Evolutionary conservation across 1,140 invertebrate species (phyloP), one percentile per base, ranked within the genome.

Genomic region (Apis dorsata): DNA sequence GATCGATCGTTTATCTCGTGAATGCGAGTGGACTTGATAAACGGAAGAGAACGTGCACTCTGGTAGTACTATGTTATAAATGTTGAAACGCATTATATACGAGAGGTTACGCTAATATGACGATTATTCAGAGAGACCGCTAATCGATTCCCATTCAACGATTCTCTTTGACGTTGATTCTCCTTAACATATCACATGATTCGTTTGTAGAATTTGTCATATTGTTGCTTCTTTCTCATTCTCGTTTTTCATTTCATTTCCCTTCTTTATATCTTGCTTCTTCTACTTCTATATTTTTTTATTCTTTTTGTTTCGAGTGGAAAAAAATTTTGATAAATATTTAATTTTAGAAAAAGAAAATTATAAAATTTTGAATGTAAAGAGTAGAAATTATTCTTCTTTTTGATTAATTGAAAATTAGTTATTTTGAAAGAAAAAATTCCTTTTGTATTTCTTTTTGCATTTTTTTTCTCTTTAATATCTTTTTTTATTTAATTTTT

Each of bases 1-100:
- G 66, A 70, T 59, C 66, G 66, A 79, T 79, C 77, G 77, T 60
- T 79, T 79, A 73, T 53, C 57, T 53, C 57, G 79, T n/a, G 83
- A 77, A 81, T 79, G 66, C 55, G 57, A 57, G 1, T 13, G 19
- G 57, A 79, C 55, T 79, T 17, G 49, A 71, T 34, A 81, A 81
- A 74, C 21, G 15, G 28, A 53, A 28, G 24, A 28, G 55, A 34
- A 57, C 51, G n/a, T 13, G 53, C 55, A 17, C 49, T 19, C 28
- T 28, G 24, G 4, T 44, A 17, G 28, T 21, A 17, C 9, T 15
- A 15, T 4, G 24, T 10, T n/a, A 24, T 28, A 24, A 59, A 60
- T 34, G 34, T 28, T n/a, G 24, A 15, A 28, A 59, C 55, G 55
- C 17, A 21, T 79, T 71, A 79, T 34, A 44, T 60, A 21, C 76